A percentile compares a stretch with the other conserved stretches of the same genome.
Conservation (phyloP, 2,113 vertebrate genomes). For the Plestiodon gilberti region DNA sequence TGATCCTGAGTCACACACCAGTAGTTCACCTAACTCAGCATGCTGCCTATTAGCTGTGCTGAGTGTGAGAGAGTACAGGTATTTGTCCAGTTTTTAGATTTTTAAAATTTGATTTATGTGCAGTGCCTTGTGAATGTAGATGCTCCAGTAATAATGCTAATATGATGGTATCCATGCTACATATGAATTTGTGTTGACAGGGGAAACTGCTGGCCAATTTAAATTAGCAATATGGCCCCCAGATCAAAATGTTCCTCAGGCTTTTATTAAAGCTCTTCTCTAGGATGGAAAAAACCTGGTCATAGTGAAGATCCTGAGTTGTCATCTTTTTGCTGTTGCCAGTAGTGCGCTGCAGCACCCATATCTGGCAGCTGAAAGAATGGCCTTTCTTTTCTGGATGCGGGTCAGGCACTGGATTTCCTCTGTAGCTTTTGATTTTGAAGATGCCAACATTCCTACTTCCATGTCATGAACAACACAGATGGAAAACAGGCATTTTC, state of each 20-base stretch:
- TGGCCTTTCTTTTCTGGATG: not conserved
- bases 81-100: too few species aligned
- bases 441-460: not conserved
- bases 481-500: not conserved
- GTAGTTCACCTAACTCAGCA: too few species aligned
- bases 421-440: not conserved
- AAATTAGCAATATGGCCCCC: not conserved
- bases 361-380: too few species aligned
- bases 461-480: not conserved
- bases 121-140: too few species aligned
- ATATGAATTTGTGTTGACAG: not conserved
- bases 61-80: too few species aligned
- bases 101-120: too few species aligned
- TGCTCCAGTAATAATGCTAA: too few species aligned
- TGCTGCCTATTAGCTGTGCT: too few species aligned
- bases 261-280: not conserved
- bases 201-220: not conserved
- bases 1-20: too few species aligned
- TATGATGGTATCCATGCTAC: too few species aligned
- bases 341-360: not conserved
- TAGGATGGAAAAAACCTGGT: not conserved
- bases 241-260: not conserved
- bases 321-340: not conserved
- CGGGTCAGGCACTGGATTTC: not conserved
- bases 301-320: not conserved